Percentiles rank a stretch among this genome's conserved stretches.
Conservation (phyloP, 1,140 invertebrate genomes). For the Holcopasites calliopsidis region DNA sequence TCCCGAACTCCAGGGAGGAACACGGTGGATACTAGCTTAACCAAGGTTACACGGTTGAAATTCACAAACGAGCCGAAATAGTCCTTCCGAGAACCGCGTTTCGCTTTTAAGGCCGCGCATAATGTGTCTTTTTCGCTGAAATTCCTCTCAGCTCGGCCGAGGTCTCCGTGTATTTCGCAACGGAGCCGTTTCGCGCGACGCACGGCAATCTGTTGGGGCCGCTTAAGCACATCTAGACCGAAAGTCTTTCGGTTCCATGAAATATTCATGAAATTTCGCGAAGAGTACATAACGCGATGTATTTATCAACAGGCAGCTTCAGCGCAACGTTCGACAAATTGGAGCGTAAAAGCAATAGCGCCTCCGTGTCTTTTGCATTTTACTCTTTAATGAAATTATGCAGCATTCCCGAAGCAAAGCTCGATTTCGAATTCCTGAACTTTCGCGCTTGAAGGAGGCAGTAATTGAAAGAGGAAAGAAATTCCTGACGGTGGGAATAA, state of each 20-base stretch:
- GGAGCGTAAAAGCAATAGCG: conserved; percentile 11
- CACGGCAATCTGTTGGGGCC: neutral
- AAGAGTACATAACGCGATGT: neutral
- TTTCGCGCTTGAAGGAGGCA: conserved; percentile 19
- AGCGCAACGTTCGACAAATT: neutral
- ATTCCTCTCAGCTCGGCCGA: neutral
- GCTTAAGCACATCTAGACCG: conserved; percentile 11
- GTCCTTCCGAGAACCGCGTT: conserved; percentile 52
- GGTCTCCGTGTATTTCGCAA: conserved; percentile 3
- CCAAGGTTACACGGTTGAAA: conserved; percentile 23
- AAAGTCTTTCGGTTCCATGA: conserved; percentile 4
- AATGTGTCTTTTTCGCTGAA: conserved; percentile 17
- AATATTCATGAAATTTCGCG: conserved; percentile 36
- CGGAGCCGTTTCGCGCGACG: neutral
- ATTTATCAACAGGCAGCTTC: neutral
- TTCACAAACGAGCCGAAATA: conserved; percentile 53
- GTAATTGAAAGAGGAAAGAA: conserved; percentile 6
- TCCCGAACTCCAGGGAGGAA: neutral
- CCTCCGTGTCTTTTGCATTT: too few species aligned
- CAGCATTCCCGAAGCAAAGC: too few species aligned
- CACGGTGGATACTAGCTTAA: neutral
- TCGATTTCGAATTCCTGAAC: conserved; percentile 38
- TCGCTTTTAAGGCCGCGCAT: conserved; percentile 20
- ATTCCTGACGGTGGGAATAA: conserved; percentile 12
- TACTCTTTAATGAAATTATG: neutral